Percentiles rank a stretch among this genome's conserved stretches.
Evolutionary conservation across 2,797 vertebrate genomes (phyloP).

Genomic region (Sebastes matsubarae): DNA sequence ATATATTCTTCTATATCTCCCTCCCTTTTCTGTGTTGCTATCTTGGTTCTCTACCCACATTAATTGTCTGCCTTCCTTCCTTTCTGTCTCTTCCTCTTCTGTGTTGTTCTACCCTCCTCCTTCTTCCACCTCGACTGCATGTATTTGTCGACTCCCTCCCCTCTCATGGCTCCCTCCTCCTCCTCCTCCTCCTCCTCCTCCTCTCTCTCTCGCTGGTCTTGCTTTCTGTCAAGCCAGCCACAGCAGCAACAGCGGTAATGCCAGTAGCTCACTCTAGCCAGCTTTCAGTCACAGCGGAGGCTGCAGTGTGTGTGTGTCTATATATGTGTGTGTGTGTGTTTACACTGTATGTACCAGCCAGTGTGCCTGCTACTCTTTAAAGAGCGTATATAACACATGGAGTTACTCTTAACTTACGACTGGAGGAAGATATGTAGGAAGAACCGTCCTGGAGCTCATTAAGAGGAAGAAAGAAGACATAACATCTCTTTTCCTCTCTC

Average conservation of each 20-base stretch:
- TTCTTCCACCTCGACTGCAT: constrained; percentile 39
- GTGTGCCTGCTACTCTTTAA: constrained; percentile 35
- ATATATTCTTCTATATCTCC: constrained; percentile 3
- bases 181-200: neutral
- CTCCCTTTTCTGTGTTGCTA: constrained; percentile 42
- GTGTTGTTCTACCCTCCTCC: constrained; percentile 49
- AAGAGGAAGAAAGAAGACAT: constrained; percentile 65
- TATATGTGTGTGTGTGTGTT: constrained; percentile 28
- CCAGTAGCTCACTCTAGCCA: constrained; percentile 58
- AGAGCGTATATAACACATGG: constrained; percentile 37
- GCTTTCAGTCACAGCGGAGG: constrained; percentile 64
- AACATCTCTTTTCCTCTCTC: constrained; percentile 41
- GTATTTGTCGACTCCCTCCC: constrained; percentile 60
- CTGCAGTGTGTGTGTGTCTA: constrained; percentile 56
- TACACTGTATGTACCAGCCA: constrained; percentile 28
- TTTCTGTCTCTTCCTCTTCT: constrained; percentile 68
- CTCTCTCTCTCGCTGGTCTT: constrained; percentile 47
- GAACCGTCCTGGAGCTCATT: constrained; percentile 51
- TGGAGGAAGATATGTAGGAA: constrained; percentile 37
- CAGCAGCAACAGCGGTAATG: constrained; percentile 64
- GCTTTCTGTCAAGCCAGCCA: constrained; percentile 65
- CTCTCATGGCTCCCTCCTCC: constrained; percentile 29
- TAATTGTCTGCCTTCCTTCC: constrained; percentile 75
- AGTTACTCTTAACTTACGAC: constrained; percentile 56
- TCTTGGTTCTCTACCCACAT: constrained; percentile 54